phyloP scores from a whole-genome alignment of 2,797 vertebrate species.

The Anolis apletophallus region DNA sequence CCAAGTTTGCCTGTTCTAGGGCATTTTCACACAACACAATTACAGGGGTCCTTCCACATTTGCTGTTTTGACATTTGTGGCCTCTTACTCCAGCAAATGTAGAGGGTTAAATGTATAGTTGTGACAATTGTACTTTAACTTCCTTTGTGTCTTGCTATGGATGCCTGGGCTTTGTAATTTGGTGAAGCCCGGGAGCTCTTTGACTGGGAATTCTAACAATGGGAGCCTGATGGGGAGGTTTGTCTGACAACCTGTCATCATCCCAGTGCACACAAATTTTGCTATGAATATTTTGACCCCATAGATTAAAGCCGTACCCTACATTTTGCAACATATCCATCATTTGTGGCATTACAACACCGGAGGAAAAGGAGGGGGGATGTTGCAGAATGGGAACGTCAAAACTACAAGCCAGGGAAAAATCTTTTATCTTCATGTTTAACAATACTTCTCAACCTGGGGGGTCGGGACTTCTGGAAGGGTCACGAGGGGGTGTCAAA shows the following conservation, averaged over 20 bases:
- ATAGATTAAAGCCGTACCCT: not conserved
- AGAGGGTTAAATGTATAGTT: no score
- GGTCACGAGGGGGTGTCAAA: no score
- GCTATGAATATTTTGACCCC: not conserved
- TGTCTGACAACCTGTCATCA: not conserved
- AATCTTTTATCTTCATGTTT: not conserved
- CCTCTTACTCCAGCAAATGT: no score
- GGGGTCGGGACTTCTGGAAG: no score
- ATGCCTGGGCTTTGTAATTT: no score
- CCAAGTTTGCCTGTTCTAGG: no score
- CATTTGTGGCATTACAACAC: not conserved
- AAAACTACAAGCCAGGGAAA: not conserved
- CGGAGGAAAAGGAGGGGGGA: not conserved
- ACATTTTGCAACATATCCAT: not conserved
- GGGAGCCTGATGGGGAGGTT: not conserved
- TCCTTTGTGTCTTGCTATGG: no score
- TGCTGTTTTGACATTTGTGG: no score
- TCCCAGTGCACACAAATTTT: not conserved
- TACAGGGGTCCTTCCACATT: no score
- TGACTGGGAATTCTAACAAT: not conserved
- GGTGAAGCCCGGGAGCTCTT: no score
- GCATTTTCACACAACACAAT: no score
- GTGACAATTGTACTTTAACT: no score
- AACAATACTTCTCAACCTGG: not conserved
- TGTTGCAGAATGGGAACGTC: not conserved